A percentile compares a stretch with the other conserved stretches of the same genome.
Evolutionary conservation across 2,888 invertebrate genomes (phyloP).

Genomic region (Lithophane ornitopus): DNA sequence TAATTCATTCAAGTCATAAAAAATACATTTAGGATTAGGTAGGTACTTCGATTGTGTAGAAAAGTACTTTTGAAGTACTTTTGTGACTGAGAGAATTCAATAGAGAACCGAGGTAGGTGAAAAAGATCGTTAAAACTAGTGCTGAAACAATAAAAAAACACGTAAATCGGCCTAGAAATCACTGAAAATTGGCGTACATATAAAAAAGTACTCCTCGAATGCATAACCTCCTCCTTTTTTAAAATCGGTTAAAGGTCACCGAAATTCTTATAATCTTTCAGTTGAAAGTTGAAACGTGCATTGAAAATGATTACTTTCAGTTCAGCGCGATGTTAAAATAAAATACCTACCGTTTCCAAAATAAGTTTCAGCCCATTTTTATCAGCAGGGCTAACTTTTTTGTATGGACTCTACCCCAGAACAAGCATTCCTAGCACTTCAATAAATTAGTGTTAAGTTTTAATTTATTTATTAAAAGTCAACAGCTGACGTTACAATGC

Average conservation of each 20-base stretch:
- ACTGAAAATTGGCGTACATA: neutral
- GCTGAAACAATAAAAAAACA: neutral
- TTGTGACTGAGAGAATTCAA: neutral
- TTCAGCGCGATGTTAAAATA: neutral
- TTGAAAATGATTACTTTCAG: neutral
- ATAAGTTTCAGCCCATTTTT: neutral
- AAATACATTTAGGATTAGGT: neutral
- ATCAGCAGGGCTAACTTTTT: neutral
- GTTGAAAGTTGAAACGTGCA: neutral
- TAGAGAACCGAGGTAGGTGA: neutral
- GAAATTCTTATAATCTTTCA: no score
- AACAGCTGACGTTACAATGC: constrained; percentile 15
- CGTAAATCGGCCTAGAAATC: neutral
- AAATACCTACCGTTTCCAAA: neutral
- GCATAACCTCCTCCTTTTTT: neutral
- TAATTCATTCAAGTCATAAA: neutral
- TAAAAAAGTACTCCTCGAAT: neutral
- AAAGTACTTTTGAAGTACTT: neutral
- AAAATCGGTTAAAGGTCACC: no score
- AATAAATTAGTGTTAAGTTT: constrained; percentile 5
- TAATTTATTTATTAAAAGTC: constrained; percentile 35
- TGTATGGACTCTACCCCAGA: neutral
- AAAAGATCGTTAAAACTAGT: neutral
- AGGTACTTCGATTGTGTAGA: neutral
- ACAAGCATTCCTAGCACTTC: constrained; percentile 4